These are phyloP conservation scores for Scaptomyza cyrtandrae DNA, from an alignment of 2,888 invertebrate genomes.

Conservation along the genomic window DNA sequence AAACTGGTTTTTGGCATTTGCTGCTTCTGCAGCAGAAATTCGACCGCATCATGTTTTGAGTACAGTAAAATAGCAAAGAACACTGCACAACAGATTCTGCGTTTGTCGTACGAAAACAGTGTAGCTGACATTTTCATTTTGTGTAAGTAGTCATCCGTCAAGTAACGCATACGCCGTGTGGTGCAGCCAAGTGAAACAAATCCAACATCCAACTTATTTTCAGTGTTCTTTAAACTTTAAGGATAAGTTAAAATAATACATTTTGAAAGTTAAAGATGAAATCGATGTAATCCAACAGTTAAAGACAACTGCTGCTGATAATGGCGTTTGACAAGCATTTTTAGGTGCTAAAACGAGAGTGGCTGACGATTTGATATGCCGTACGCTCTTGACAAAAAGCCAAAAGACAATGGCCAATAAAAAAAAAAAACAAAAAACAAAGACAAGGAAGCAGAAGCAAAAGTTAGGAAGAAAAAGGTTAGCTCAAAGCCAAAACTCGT, in stretches of 20 bases:
- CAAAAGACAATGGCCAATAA: conserved; percentile 59
- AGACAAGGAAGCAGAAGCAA: neutral
- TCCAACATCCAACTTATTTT: too few relatives aligned
- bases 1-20: conserved; percentile 62
- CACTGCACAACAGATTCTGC: conserved; percentile 36
- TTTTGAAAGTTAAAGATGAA: neutral
- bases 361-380: conserved; percentile 59
- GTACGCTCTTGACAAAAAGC: conserved; percentile 38
- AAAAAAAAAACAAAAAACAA: conserved; percentile 21
- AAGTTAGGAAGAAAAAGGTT: conserved; percentile 14
- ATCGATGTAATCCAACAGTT: neutral
- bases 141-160: conserved; percentile 19
- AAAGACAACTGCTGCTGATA: conserved; percentile 33
- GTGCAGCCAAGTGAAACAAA: conserved; percentile 5
- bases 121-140: conserved; percentile 44
- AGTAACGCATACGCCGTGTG: conserved; percentile 56
- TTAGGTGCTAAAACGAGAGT: conserved; percentile 56
- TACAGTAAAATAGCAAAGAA: conserved; percentile 8
- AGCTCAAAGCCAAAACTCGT: conserved; percentile 54
- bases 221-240: neutral
- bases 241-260: neutral
- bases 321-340: conserved; percentile 48
- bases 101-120: conserved; percentile 13
- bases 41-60: conserved; percentile 1
- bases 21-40: conserved; percentile 36